These are phyloP conservation scores for Anniella stebbinsi DNA, from an alignment of 2,797 vertebrate species.

Conservation along the genomic window DNA sequence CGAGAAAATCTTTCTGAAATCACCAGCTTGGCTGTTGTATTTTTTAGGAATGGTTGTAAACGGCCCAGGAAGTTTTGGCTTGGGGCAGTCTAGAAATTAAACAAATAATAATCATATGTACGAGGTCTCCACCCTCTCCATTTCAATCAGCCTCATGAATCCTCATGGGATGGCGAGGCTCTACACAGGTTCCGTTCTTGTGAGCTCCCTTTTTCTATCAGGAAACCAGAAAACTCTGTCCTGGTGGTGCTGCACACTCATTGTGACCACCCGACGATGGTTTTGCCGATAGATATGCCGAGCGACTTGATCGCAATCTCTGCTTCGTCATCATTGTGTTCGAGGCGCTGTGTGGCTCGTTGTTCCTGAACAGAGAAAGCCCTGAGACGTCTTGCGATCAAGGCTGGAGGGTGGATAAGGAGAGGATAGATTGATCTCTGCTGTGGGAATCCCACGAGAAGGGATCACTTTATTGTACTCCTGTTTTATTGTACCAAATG, in stretches of 20 bases:
- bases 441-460: too few species aligned
- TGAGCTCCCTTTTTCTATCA: not conserved
- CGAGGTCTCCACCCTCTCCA: too few species aligned
- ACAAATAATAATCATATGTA: too few species aligned
- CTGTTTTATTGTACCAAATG: too few species aligned
- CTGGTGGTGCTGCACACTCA: not conserved
- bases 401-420: not conserved
- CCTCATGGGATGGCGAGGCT: not conserved
- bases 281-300: not conserved
- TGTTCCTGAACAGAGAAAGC: not conserved
- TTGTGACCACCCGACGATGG: not conserved
- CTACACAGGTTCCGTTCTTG: not conserved
- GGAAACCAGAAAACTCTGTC: not conserved
- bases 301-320: not conserved
- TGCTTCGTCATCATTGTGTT: not conserved
- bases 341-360: too few species aligned
- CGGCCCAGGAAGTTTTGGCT: too few species aligned
- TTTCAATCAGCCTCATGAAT: too few species aligned
- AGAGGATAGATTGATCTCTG: not conserved
- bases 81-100: too few species aligned
- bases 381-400: not conserved
- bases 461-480: too few species aligned
- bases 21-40: too few species aligned
- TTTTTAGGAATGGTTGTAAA: too few species aligned
- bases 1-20: too few species aligned